Evolutionary conservation across 1,140 invertebrate species (phyloP), one percentile per base, ranked within the genome.

Genomic region (Meloidogyne exigua): DNA sequence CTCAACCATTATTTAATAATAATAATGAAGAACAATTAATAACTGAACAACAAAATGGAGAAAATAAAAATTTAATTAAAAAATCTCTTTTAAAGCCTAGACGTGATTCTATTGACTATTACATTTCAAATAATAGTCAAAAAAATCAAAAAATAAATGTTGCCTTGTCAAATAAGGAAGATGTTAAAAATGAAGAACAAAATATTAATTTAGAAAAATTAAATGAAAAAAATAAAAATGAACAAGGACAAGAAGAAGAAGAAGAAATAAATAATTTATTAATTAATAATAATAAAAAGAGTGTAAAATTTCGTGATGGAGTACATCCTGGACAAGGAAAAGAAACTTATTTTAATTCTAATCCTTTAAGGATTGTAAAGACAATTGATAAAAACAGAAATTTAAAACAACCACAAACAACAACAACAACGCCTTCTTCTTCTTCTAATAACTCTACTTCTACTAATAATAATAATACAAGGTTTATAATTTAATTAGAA

Each of bases 241-340:
- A 32, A 3, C 2, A 32, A 49, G 44, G 18, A 18, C 5, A 49
- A 18, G 5, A 18, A 49, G 18, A n/a, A 18, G 44, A 49, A 49
- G 44, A 49, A 49, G 15, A 4, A 13, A 18, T n/a, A n/a, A 9
- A n/a, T n/a, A 57, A 57, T 57, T n/a, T n/a, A n/a, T n/a, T n/a
- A n/a, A 57, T 9, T 57, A 57, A 57, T 57, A 9, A 57, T 9
- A 13, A 12, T 15, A 74, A 81, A 72, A 49, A 80, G 28, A 71
- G 39, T 42, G 79, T 80, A 9, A 76, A 66, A 26, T 80, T 80
- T 67, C 49, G 65, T 49, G 79, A 80, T 71, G 79, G 79, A 5
- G 79, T 57, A n/a, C 49, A 57, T 57, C 49, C 49, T n/a, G 49
- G 49, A n/a, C 49, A 44, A 26, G 26, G 13, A 25, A n/a, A 9